Evolutionary conservation across 2,888 invertebrate species (phyloP).

Genomic region (Rhagophthalmus giganteus): DNA sequence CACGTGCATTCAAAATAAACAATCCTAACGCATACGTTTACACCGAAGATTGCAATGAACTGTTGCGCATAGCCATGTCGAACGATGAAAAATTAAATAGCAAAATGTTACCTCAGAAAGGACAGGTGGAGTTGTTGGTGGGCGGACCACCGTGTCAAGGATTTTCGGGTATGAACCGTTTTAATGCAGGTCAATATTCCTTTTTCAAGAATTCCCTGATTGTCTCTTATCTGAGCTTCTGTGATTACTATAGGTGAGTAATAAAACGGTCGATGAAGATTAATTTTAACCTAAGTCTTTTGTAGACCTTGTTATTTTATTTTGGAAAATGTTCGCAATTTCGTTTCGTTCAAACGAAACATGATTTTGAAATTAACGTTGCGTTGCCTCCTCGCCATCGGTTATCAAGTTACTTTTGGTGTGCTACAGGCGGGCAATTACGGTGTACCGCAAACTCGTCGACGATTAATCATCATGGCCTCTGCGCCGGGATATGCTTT

Average conservation of each 20-base stretch:
- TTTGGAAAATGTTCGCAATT: conserved; percentile 84
- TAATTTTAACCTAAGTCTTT: too few relatives aligned
- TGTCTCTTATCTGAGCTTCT: conserved; percentile 79
- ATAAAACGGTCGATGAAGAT: background rate
- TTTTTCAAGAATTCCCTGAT: conserved; percentile 84
- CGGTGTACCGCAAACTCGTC: conserved; percentile 80
- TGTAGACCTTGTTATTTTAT: conserved; percentile 73
- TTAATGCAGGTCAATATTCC: conserved; percentile 82
- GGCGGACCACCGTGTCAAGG: conserved; percentile 91
- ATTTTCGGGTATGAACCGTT: conserved; percentile 87
- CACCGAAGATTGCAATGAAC: conserved; percentile 78
- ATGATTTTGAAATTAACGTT: conserved; percentile 81
- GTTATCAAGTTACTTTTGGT: conserved; percentile 85
- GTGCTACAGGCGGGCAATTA: conserved; percentile 86
- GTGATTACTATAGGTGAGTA: conserved; percentile 73
- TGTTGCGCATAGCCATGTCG: conserved; percentile 70
- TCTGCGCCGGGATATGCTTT: conserved; percentile 77
- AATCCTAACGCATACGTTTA: conserved; percentile 74
- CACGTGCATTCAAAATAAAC: conserved; percentile 77
- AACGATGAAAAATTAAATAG: conserved; percentile 49
- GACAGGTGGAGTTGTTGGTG: conserved; percentile 80
- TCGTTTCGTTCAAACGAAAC: conserved; percentile 78
- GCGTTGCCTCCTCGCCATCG: conserved; percentile 76
- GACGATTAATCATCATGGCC: conserved; percentile 74
- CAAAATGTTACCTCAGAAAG: conserved; percentile 66